Percentiles rank a stretch among this genome's conserved stretches.
These are phyloP conservation scores for Drosophila tripunctata DNA, from an alignment of 2,888 invertebrate genomes.

Conservation along the genomic window DNA sequence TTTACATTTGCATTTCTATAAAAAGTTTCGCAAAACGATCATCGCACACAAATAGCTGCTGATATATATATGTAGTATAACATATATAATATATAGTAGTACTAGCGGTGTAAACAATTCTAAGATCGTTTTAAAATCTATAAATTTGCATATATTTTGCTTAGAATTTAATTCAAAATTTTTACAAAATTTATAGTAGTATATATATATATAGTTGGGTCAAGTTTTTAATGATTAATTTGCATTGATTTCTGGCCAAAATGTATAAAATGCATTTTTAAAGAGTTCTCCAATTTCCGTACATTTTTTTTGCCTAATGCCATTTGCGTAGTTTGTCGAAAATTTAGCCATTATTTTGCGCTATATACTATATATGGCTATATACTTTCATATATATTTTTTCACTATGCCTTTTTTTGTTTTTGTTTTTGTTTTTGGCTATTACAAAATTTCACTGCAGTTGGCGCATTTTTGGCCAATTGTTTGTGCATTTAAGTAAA, in stretches of 20 bases:
- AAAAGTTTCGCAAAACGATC: constrained; percentile 29
- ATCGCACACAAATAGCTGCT: constrained; percentile 26
- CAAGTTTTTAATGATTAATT: too few species aligned
- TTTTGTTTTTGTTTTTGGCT: constrained; percentile 23
- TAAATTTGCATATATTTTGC: too few species aligned
- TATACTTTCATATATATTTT: constrained; percentile 24
- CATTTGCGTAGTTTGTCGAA: constrained; percentile 64
- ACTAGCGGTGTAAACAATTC: constrained; percentile 2
- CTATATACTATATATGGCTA: too few species aligned
- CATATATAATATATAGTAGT: too few species aligned
- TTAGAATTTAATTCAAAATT: too few species aligned
- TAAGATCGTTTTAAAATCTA: neutral
- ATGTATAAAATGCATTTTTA: constrained; percentile 8
- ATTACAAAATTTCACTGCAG: constrained; percentile 44
- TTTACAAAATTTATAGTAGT: too few species aligned
- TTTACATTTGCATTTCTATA: constrained; percentile 14
- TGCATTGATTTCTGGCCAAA: neutral
- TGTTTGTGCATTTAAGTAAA: constrained; percentile 75
- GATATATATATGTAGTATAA: too few species aligned
- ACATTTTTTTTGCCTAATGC: neutral
- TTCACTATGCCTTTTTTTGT: constrained; percentile 23
- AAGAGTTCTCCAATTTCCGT: constrained; percentile 29
- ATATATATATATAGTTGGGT: too few species aligned
- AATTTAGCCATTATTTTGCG: constrained; percentile 48
- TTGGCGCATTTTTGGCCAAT: constrained; percentile 66